phyloP scores from a whole-genome alignment of 2,888 invertebrate genomes.

The Reticulitermes lucifugus region DNA sequence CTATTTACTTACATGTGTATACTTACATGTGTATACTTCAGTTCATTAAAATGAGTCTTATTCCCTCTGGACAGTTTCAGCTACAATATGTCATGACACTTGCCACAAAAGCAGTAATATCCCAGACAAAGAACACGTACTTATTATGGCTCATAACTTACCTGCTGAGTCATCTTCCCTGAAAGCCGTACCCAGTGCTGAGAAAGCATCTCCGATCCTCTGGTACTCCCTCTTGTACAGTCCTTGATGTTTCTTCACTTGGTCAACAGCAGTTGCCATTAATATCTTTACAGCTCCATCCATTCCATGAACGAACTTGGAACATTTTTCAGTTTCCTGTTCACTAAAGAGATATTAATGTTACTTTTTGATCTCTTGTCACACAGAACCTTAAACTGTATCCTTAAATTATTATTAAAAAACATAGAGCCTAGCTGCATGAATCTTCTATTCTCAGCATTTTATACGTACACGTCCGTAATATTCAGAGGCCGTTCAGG shows the following conservation, averaged over 20 bases:
- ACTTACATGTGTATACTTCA: too few species aligned
- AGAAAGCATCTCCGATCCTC: constrained; percentile 89
- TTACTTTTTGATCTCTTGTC: background rate
- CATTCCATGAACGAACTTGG: constrained; percentile 85
- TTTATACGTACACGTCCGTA: constrained; percentile 63
- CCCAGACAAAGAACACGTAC: too few species aligned
- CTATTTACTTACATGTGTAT: too few species aligned
- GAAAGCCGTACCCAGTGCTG: constrained; percentile 84
- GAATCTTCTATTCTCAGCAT: background rate
- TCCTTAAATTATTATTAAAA: background rate
- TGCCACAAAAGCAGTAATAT: too few species aligned
- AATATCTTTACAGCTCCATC: constrained; percentile 89
- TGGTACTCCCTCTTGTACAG: constrained; percentile 91
- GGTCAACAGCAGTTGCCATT: constrained; percentile 83
- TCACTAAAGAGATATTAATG: constrained; percentile 64
- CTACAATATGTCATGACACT: too few species aligned
- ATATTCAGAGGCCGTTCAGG: constrained; percentile 79
- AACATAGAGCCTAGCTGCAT: background rate
- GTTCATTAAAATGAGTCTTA: too few species aligned
- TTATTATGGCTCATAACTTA: constrained; percentile 53
- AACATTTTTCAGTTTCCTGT: constrained; percentile 84
- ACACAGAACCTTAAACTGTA: background rate
- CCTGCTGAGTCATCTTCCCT: constrained; percentile 75
- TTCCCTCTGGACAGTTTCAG: too few species aligned
- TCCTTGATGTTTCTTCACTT: constrained; percentile 87